Evolutionary conservation across 2,888 invertebrate genomes (phyloP).

Genomic region (Tetrapedia diversipes): DNA sequence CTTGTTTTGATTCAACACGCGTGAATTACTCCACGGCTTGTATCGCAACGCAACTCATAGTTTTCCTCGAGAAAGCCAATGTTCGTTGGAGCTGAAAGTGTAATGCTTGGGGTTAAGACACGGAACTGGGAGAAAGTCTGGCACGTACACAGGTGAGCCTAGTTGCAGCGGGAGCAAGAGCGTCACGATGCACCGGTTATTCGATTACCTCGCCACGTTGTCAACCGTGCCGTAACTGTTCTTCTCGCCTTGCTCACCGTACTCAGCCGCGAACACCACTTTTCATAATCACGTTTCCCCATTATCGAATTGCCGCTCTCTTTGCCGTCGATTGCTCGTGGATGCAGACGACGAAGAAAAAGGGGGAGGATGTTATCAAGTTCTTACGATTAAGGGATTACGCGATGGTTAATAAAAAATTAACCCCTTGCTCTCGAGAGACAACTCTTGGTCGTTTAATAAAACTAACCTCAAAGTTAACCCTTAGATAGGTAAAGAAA

Average conservation of each 20-base stretch:
- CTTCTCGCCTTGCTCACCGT: slow-evolving; percentile 45
- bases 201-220: slow-evolving; percentile 72
- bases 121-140: slow-evolving; percentile 27
- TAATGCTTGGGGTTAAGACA: slow-evolving; percentile 40
- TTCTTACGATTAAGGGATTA: background rate
- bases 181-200: slow-evolving; percentile 67
- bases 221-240: slow-evolving; percentile 65
- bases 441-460: too few species aligned
- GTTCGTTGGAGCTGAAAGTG: background rate
- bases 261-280: slow-evolving; percentile 35
- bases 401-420: too few species aligned
- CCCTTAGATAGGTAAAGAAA: too few species aligned
- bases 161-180: slow-evolving; percentile 36
- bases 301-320: slow-evolving; percentile 8
- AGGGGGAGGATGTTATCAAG: background rate
- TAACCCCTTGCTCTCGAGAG: too few species aligned
- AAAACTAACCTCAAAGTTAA: too few species aligned
- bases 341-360: background rate
- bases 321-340: background rate
- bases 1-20: background rate
- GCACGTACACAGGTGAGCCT: slow-evolving; percentile 32
- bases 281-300: slow-evolving; percentile 54
- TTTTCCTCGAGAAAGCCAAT: background rate
- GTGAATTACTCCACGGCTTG: background rate
- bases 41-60: slow-evolving; percentile 1